Base-by-base conservation (phyloP, 1,140 invertebrate species). In the Apis laboriosa region DNA sequence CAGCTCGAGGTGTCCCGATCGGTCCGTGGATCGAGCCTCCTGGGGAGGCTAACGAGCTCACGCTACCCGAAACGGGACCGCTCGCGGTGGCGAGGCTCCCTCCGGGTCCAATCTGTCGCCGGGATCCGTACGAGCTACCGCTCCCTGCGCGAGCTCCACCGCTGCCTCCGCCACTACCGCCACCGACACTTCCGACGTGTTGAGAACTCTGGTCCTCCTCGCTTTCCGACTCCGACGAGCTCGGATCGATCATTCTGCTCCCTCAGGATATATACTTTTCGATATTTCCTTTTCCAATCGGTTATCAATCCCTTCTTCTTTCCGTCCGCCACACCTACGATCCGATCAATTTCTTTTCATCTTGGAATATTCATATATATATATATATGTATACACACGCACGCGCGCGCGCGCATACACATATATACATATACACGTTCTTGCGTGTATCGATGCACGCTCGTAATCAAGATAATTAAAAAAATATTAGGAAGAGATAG, bases 191-290 rank as follows among this genome's bases (percentile, higher is more conserved):
- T 63, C 87, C 84, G 63, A 87, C 90, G 88, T 91, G 94, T 92
- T 93, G 95, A 92, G 92, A 95, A 93, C 95, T 95, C 95, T 96
- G 96, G 92, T 98, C 97, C 93, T 97, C 97, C 84, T 98, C 97
- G 89, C 96, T 97, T 91, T 98, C 97, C 92, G 98, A 97, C 93
- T 98, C 97, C 71, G 97, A 98, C 89, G 97, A 98, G 93, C 97
- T 98, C 85, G 97, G 97, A 92, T 98, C 97, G 93, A 98, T 98
- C 97, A 98, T 98, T 85, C 88, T 95, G 77, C n/a, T 64, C 21
- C 21, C 28, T 19, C 64, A 67, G 64, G 34, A 67, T 67, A 67
- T 43, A 84, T 74, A 43, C 34, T 43, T 86, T 80, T 68, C 80
- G 64, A 49, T 70, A 67, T 43, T 21, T 5, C 60, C 43, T 70